Conservation (phyloP, 2,888 invertebrate genomes). For the Platerodrilus igneus region DNA sequence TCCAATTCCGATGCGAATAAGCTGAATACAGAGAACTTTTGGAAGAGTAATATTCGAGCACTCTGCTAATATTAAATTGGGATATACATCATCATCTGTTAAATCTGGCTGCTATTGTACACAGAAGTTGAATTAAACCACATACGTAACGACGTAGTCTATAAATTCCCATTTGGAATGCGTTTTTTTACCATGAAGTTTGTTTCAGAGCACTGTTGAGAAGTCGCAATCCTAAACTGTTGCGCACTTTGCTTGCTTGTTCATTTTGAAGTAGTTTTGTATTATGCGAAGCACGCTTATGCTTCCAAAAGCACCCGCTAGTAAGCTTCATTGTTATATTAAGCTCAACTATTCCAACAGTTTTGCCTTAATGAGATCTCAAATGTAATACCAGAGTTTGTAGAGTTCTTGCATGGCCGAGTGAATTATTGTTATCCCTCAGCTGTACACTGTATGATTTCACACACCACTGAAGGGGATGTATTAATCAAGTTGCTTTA, state of each 20-base stretch:
- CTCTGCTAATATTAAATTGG: no score
- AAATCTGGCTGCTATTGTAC: conserved; percentile 8
- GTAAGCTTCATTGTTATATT: conserved; percentile 13
- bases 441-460: no score
- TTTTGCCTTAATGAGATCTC: conserved; percentile 15
- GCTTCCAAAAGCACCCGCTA: conserved; percentile 15
- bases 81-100: no score
- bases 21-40: no score
- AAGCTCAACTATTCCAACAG: conserved; percentile 10
- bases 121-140: conserved; percentile 17
- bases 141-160: conserved; percentile 11
- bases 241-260: conserved; percentile 12
- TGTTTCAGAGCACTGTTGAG: conserved; percentile 10
- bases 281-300: conserved; percentile 8
- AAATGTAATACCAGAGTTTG: conserved; percentile 12
- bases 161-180: conserved; percentile 12
- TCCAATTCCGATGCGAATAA: no score
- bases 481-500: no score
- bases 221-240: conserved; percentile 11
- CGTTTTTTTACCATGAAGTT: conserved; percentile 8
- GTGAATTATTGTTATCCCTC: no score
- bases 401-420: conserved; percentile 10
- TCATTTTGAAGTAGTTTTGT: conserved; percentile 9
- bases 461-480: no score
- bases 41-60: no score